These are phyloP conservation scores for Mythimna impura DNA, from an alignment of 2,888 invertebrate genomes.

Conservation along the genomic window DNA sequence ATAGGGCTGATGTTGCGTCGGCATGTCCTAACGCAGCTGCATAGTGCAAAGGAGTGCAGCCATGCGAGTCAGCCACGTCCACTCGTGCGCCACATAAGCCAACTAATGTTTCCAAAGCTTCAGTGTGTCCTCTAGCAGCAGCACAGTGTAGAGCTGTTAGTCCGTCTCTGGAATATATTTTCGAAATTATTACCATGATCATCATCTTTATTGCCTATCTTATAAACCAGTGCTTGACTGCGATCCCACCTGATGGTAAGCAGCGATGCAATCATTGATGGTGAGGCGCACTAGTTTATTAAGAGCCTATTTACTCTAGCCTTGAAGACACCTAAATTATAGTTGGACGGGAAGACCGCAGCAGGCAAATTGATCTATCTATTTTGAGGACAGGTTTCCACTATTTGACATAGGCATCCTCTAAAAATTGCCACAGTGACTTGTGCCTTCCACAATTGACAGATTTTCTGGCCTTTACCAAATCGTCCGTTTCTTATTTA, in stretches of 20 bases:
- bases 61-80: conserved; percentile 97
- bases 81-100: conserved; percentile 97
- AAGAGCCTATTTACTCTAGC: too few species aligned
- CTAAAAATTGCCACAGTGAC: neutral
- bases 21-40: conserved; percentile 98
- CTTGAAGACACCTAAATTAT: too few species aligned
- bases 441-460: neutral
- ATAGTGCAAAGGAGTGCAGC: conserved; percentile 98
- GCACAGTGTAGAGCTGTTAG: conserved; percentile 99
- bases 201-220: neutral
- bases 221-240: too few species aligned
- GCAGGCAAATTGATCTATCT: too few species aligned
- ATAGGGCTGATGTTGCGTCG: conserved; percentile 96
- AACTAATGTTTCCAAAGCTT: conserved; percentile 96
- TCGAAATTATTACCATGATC: neutral
- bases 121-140: conserved; percentile 98
- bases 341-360: too few species aligned
- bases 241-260: too few species aligned
- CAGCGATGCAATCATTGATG: too few species aligned
- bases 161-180: conserved; percentile 93
- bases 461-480: neutral
- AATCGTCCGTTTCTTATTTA: neutral
- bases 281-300: too few species aligned
- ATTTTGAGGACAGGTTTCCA: neutral
- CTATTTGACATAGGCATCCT: neutral